Percentiles rank a stretch among this genome's conserved stretches.
These are phyloP conservation scores for Drosophila tanythrix DNA, from an alignment of 2,888 invertebrate species.

Conservation along the genomic window DNA sequence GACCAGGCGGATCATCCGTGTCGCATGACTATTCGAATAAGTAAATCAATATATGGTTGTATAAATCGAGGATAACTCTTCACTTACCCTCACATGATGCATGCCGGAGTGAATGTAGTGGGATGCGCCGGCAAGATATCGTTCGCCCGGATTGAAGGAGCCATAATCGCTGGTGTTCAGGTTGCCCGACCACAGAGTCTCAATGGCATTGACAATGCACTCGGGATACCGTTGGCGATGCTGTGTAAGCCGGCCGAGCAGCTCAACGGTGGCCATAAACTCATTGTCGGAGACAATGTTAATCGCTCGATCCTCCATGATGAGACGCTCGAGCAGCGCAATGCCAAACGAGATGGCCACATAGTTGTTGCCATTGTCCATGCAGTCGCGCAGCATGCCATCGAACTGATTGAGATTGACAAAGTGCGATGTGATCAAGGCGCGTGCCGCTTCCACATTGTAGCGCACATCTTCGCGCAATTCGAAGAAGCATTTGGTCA, in stretches of 20 bases:
- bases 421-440: conserved; percentile 92
- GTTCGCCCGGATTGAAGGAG: conserved; percentile 87
- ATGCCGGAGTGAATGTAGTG: conserved; percentile 97
- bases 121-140: conserved; percentile 91
- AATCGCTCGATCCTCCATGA: conserved; percentile 93
- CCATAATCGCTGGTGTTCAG: conserved; percentile 75
- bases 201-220: conserved; percentile 92
- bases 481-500: conserved; percentile 94
- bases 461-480: conserved; percentile 95
- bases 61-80: too few relatives aligned
- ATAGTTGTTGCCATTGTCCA: conserved; percentile 93
- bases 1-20: conserved; percentile 96
- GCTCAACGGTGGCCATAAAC: conserved; percentile 94
- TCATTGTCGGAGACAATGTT: conserved; percentile 93
- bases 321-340: conserved; percentile 94
- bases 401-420: conserved; percentile 94
- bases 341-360: conserved; percentile 95
- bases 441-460: conserved; percentile 96
- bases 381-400: conserved; percentile 91
- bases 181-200: conserved; percentile 89
- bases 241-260: conserved; percentile 90
- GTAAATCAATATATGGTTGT: background rate
- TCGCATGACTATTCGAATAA: conserved; percentile 88
- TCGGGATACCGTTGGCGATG: conserved; percentile 92
- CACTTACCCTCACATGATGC: conserved; percentile 90